Evolutionary conservation across 2,113 vertebrate species (phyloP).

Genomic region (Cynopterus brachyotis): DNA sequence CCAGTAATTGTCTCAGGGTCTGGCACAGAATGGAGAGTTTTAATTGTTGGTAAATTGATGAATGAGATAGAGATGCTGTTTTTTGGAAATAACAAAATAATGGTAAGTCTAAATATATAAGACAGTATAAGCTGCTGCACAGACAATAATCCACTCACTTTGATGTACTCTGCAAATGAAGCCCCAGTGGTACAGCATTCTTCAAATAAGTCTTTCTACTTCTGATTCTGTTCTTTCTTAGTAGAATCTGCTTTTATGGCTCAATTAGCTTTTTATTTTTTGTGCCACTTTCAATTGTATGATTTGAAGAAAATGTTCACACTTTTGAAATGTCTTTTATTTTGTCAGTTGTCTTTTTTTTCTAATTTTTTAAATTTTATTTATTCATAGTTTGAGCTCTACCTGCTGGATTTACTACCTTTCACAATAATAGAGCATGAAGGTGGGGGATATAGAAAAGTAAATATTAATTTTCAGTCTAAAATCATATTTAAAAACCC

Average conservation of each 20-base stretch:
- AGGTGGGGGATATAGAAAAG: not conserved
- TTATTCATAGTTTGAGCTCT: not conserved
- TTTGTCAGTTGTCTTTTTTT: not conserved
- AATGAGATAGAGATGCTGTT: not conserved
- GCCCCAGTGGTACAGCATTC: not conserved
- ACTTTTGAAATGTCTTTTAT: not conserved
- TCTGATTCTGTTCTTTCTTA: not conserved
- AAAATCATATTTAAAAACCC: not conserved
- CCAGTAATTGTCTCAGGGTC: not conserved
- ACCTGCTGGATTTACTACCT: not conserved
- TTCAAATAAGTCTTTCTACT: not conserved
- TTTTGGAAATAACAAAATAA: conserved; percentile 32
- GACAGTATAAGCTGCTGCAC: not conserved
- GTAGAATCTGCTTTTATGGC: not conserved
- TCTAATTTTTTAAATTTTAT: not conserved
- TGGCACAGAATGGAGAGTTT: not conserved
- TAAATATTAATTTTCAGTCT: not conserved
- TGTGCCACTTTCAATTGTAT: not conserved
- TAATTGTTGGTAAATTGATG: not conserved
- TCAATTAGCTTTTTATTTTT: not conserved
- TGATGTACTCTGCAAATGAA: not conserved
- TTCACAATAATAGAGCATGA: not conserved
- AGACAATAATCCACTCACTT: not conserved
- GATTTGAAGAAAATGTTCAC: not conserved
- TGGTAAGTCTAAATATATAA: not conserved